Evolutionary conservation across 2,113 vertebrate genomes (phyloP).

Genomic region (Oreotragus oreotragus): DNA sequence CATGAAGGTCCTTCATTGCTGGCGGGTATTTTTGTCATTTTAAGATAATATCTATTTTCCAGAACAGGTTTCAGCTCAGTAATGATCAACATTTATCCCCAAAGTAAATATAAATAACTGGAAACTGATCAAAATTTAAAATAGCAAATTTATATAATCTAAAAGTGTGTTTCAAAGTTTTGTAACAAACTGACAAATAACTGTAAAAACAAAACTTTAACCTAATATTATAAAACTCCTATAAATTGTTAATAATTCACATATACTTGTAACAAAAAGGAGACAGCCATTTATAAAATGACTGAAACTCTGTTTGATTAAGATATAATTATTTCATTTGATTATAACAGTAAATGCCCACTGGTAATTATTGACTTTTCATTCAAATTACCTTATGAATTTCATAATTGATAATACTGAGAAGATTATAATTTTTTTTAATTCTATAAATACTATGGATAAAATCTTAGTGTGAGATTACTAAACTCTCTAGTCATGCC

Average conservation of each 20-base stretch:
- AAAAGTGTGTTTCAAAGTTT: background rate
- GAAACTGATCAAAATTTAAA: background rate
- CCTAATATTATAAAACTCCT: background rate
- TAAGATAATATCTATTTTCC: background rate
- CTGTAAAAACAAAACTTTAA: background rate
- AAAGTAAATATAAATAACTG: background rate
- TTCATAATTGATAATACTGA: background rate
- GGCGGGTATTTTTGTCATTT: background rate
- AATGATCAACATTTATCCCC: background rate
- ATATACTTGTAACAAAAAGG: background rate
- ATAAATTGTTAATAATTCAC: background rate
- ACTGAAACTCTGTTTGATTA: background rate
- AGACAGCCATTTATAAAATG: background rate
- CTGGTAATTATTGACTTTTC: background rate
- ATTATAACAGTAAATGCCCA: background rate
- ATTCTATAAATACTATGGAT: background rate
- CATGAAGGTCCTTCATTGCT: background rate
- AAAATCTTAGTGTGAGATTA: background rate
- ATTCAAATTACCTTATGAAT: background rate
- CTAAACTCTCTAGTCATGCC: background rate
- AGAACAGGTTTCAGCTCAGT: background rate
- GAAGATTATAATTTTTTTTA: background rate
- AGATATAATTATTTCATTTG: background rate
- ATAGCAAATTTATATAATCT: background rate
- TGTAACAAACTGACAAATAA: background rate